Evolutionary conservation across 2,888 invertebrate species (phyloP).

Genomic region (Perithous albicinctus): DNA sequence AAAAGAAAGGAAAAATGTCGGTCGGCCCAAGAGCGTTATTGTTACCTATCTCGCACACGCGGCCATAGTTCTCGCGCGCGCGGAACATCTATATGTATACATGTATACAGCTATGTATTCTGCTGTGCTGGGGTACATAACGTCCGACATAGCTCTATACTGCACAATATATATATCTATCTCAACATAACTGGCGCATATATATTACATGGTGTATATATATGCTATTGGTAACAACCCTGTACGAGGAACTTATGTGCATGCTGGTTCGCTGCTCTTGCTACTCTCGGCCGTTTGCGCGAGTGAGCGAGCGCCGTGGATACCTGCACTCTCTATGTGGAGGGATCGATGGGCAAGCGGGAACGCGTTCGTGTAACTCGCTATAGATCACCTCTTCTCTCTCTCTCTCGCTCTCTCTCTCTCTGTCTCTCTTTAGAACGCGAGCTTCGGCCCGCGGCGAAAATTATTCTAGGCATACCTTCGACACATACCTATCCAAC

Average conservation of each 20-base stretch:
- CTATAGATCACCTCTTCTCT: background rate
- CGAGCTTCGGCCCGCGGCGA: conserved; percentile 52
- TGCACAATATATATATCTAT: conserved; percentile 3
- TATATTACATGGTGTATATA: background rate
- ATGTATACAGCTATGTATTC: background rate
- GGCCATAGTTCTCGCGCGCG: conserved; percentile 10
- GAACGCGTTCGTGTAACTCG: conserved; percentile 21
- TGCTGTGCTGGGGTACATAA: background rate
- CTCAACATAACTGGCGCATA: conserved; percentile 35
- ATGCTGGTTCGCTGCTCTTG: conserved; percentile 6
- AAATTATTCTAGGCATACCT: conserved; percentile 71
- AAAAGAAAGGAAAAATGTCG: conserved; percentile 32
- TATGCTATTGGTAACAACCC: conserved; percentile 8
- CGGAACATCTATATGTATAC: background rate
- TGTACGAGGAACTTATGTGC: conserved; percentile 34
- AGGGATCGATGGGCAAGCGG: conserved; percentile 55
- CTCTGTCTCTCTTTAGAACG: background rate
- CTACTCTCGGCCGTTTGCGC: background rate
- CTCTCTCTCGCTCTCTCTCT: background rate
- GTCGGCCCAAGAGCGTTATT: conserved; percentile 28
- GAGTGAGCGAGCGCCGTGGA: conserved; percentile 1
- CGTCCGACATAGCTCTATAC: background rate
- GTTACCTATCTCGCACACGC: conserved; percentile 26
- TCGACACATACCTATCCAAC: conserved; percentile 68
- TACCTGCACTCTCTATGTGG: conserved; percentile 16